Evolutionary conservation across 2,888 invertebrate species (phyloP), one percentile per base, ranked within the genome.

Genomic region (Trileptium ribeirensis): DNA sequence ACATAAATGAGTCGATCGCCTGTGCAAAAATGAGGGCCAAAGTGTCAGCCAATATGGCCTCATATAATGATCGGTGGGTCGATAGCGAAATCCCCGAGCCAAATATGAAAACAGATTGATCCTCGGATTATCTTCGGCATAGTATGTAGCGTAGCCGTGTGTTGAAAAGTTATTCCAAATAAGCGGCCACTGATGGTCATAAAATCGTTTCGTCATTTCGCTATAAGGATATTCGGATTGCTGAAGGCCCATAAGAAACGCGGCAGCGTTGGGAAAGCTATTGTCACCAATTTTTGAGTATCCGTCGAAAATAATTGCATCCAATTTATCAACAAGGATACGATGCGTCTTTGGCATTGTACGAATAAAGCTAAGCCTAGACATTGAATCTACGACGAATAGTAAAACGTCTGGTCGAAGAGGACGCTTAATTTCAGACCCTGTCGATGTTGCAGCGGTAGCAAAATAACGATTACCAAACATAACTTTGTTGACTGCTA

Each of bases 251-350:
- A 87, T 83, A 0, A 89, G 85, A 86, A 89, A 86, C 0, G 89
- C 88, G 19, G 87, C 86, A 1, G 89, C 87, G 81, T 89, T 89
- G 0, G 88, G 87, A 81, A 88, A 89, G 0, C 89, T 89, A 82
- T 89, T 89, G 82, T 89, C 89, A 1, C 87, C 89, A 8, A 90
- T 88, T 84, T 90, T 90, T 79, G 87, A 89, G 85, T 89, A 89
- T 0, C 89, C 89, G n/a, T 85, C 74, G 83, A 88, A 83, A 67
- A 87, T 87, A 31, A 87, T 82, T 1, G 86, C 87, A 0, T 84
- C 82, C 38, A 88, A 84, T 19, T 85, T 81, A 1, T 85, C 74
- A 34, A 85, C 67, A 19, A 89, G 84, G 74, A 86, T 86, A 37
- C 83, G 70, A 1, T 86, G 82, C 0, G 89, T 89, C 80, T 84